These are phyloP conservation scores for Sorex maritimensis DNA, from an alignment of 2,797 vertebrate species.

Conservation along the genomic window DNA sequence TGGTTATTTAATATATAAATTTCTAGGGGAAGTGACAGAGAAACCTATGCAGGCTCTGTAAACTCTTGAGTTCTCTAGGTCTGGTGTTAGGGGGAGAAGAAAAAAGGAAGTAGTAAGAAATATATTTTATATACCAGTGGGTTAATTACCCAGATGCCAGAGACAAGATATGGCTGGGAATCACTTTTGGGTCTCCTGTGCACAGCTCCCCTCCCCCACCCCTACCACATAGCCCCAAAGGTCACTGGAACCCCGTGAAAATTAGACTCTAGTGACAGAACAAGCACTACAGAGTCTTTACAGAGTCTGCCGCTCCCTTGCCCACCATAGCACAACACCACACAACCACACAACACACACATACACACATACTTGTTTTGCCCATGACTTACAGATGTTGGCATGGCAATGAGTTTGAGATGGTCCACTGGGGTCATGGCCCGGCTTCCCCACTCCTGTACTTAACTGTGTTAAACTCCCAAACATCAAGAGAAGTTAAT, in stretches of 20 bases:
- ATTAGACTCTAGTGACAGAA: too few relatives aligned
- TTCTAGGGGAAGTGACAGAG: not conserved
- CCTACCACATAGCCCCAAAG: too few relatives aligned
- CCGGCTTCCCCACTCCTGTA: not conserved
- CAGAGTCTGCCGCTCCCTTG: not conserved
- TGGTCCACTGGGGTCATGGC: not conserved
- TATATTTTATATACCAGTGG: not conserved
- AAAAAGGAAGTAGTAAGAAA: not conserved
- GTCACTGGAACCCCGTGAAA: too few relatives aligned
- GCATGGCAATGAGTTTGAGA: not conserved
- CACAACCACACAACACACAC: too few relatives aligned
- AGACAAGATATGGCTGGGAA: not conserved
- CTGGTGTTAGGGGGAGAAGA: not conserved
- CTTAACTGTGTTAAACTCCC: not conserved
- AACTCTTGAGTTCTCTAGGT: not conserved
- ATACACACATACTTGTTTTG: not conserved
- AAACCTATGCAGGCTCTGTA: not conserved
- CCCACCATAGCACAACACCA: not conserved
- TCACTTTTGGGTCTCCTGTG: too few relatives aligned
- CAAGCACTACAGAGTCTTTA: not conserved
- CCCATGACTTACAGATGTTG: not conserved
- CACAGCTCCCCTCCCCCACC: too few relatives aligned
- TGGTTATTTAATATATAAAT: not conserved
- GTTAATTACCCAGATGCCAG: not conserved
- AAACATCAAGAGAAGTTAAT: not conserved